phyloP scores from a whole-genome alignment of 2,888 invertebrate genomes.

The Mesorhabditis spiculigera region DNA sequence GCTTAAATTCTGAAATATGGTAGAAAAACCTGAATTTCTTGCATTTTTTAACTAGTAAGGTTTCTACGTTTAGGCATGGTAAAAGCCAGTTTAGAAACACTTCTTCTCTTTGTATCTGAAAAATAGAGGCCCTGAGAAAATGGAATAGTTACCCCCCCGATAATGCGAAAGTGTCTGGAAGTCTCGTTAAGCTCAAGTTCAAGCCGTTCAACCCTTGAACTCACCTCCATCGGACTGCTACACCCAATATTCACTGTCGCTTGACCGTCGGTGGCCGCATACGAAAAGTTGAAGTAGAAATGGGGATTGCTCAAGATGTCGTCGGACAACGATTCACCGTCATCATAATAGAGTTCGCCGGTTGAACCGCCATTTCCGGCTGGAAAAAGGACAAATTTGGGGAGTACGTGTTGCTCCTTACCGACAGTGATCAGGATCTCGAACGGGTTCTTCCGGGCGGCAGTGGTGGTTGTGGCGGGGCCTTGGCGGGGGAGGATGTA shows the following conservation, averaged over 20 bases:
- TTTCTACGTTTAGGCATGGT: too few relatives aligned
- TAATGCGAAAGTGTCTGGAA: neutral
- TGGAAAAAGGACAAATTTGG: too few relatives aligned
- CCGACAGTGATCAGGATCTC: constrained; percentile 66
- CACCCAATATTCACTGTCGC: neutral
- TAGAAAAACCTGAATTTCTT: too few relatives aligned
- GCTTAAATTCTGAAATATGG: too few relatives aligned
- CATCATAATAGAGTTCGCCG: constrained; percentile 50
- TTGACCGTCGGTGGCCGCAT: neutral
- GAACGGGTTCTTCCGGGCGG: constrained; percentile 67
- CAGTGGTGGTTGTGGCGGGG: constrained; percentile 40
- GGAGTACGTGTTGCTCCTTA: neutral
- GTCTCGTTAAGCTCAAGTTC: neutral
- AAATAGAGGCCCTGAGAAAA: neutral
- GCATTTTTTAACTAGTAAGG: too few relatives aligned
- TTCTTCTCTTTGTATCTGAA: neutral
- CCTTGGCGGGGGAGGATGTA: constrained; percentile 65
- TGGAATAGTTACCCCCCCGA: too few relatives aligned
- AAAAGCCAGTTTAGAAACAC: too few relatives aligned
- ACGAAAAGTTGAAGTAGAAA: neutral
- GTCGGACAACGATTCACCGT: constrained; percentile 43
- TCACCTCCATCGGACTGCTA: neutral
- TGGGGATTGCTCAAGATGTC: constrained; percentile 20
- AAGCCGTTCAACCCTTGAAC: neutral
- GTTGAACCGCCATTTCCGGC: neutral